phyloP scores from a whole-genome alignment of 2,113 vertebrate species.

The Mesocricetus auratus region DNA sequence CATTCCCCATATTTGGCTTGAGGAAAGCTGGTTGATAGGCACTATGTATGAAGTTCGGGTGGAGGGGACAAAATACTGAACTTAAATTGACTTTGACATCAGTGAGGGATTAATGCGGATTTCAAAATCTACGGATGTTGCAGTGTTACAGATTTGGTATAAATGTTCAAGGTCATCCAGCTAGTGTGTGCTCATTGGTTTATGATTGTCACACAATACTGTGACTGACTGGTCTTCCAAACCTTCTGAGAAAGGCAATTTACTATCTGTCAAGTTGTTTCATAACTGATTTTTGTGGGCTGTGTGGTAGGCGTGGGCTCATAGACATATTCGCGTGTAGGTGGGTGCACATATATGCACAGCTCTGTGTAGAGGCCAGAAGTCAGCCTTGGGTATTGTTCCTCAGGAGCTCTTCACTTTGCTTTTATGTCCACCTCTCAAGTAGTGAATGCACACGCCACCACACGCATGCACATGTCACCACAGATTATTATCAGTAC shows the following conservation, averaged over 20 bases:
- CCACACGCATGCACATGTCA: neutral
- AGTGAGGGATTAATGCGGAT: neutral
- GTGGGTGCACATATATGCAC: accelerated
- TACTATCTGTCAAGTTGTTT: neutral
- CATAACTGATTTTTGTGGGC: neutral
- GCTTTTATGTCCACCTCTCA: neutral
- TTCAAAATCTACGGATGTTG: neutral
- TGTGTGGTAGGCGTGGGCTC: neutral
- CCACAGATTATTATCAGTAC: neutral
- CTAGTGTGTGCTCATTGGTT: neutral
- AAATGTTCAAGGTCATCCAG: neutral
- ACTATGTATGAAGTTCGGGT: neutral
- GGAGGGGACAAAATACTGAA: neutral
- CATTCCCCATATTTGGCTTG: neutral
- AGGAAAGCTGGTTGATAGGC: neutral
- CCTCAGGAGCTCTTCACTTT: neutral
- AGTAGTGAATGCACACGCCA: neutral
- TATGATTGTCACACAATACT: neutral
- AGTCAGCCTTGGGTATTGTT: neutral
- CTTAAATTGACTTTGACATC: conserved; percentile 33
- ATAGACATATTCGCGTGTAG: neutral
- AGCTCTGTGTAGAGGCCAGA: neutral
- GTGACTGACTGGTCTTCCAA: neutral
- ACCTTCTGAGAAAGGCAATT: neutral
- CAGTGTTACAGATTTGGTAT: neutral